Conservation (phyloP, 1,140 invertebrate genomes). For the Drosophila mayri region DNA sequence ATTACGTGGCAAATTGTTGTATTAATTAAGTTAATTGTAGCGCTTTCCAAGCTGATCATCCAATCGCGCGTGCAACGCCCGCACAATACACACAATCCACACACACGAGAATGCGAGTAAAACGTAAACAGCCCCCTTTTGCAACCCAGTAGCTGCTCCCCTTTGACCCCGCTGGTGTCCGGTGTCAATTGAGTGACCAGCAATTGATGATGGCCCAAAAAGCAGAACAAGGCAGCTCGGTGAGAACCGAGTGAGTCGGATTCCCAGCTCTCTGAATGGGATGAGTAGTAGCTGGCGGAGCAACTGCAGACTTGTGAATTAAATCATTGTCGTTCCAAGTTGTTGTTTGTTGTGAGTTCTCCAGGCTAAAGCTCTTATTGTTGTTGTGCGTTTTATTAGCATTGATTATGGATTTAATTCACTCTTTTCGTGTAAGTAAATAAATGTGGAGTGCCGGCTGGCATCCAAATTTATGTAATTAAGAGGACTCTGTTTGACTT, state of each 20-base stretch:
- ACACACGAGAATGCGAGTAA: conserved; percentile 3
- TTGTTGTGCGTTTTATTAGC: conserved; percentile 71
- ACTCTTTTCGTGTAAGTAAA: conserved; percentile 15
- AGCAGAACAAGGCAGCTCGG: conserved; percentile 14
- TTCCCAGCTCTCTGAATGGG: conserved; percentile 7
- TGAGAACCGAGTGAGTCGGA: conserved; percentile 25
- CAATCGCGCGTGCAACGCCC: conserved; percentile 66
- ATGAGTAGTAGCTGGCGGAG: conserved; percentile 51
- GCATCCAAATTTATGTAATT: neutral
- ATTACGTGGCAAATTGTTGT: conserved; percentile 50
- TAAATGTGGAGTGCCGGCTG: conserved; percentile 11
- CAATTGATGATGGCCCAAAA: conserved; percentile 51
- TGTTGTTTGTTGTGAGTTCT: conserved; percentile 36
- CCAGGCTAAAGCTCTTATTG: conserved; percentile 8
- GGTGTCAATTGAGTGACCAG: conserved; percentile 66
- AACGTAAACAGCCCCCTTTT: conserved; percentile 16
- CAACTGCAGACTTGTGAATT: conserved; percentile 68
- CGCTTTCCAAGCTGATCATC: conserved; percentile 55
- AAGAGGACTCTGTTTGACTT: neutral
- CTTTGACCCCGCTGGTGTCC: conserved; percentile 22
- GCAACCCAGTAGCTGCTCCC: conserved; percentile 7
- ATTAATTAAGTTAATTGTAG: conserved; percentile 82
- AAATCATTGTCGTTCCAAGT: conserved; percentile 54
- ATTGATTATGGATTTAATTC: conserved; percentile 75
- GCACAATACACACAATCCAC: conserved; percentile 51